These are phyloP conservation scores for Orthonychiurus folsomi DNA, from an alignment of 2,888 invertebrate genomes.

Conservation along the genomic window DNA sequence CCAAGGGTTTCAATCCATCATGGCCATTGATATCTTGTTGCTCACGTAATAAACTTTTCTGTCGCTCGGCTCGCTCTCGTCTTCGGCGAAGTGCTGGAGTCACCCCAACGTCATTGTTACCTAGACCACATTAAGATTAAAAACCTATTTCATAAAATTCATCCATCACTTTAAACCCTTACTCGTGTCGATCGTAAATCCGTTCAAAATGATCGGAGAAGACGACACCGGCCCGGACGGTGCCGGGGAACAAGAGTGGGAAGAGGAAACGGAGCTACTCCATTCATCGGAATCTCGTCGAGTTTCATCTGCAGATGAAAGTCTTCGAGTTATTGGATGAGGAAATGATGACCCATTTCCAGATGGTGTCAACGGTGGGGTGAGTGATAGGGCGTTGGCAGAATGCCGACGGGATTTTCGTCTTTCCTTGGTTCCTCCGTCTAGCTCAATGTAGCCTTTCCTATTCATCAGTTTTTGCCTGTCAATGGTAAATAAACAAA, in stretches of 20 bases:
- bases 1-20: conserved; percentile 9
- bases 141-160: too few relatives aligned
- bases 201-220: conserved; percentile 45
- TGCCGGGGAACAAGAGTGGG: conserved; percentile 40
- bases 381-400: conserved; percentile 51
- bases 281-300: conserved; percentile 45
- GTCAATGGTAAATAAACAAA: too few relatives aligned
- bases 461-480: conserved; percentile 66
- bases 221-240: conserved; percentile 46
- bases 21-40: conserved; percentile 46
- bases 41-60: conserved; percentile 72
- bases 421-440: conserved; percentile 48
- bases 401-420: conserved; percentile 71
- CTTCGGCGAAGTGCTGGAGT: conserved; percentile 70
- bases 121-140: too few relatives aligned
- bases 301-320: conserved; percentile 43
- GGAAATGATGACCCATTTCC: conserved; percentile 35
- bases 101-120: conserved; percentile 42
- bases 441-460: conserved; percentile 43
- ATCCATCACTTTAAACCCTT: too few relatives aligned
- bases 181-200: conserved; percentile 52
- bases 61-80: conserved; percentile 72
- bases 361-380: conserved; percentile 45
- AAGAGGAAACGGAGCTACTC: conserved; percentile 51
- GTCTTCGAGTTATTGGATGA: conserved; percentile 31